Base-by-base conservation (phyloP, 2,797 vertebrate species). In the Lycodopsis pacificus region DNA sequence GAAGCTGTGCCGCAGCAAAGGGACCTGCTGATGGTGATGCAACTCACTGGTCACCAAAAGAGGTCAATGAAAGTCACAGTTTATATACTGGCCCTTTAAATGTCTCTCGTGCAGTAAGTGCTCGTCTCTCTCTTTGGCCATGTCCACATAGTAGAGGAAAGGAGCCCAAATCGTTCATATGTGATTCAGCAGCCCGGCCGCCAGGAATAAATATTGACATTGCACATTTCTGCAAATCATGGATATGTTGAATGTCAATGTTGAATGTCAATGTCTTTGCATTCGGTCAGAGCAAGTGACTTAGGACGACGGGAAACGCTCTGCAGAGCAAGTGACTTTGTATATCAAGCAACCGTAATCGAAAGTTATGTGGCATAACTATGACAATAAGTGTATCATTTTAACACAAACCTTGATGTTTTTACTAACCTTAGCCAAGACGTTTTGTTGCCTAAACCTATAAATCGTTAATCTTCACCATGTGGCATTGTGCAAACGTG, bases 51-150 rank as follows among this genome's bases (percentile, higher is more conserved):
- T 81, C 72, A 74, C 46, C 36, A 74, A 42, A 30, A 71, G 56
- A 76, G 73, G 75, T 80, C 68, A 76, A 74, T 81, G 71, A 73
- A 78, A 81, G 68, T 76, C 38, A 40, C 56, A 65, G n/a, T 72
- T 81, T 67, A 67, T 66, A 67, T 70, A 76, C 71, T 30, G 62
- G 40, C 54, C 14, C 38, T 66, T 57, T 65, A 58, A 76, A 67
- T 58, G 14, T 19, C n/a, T 25, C 62, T 54, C 3, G 15, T 64
- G 71, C 20, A 62, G 34, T 20, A 36, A 62, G 14, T 25, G 14
- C 25, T 58, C 36, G 42, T 36, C 42, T 19, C 6, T 25, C 42
- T 61, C 14, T 53, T 32, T 32, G 17, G 19, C 40, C 48, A 6
- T 44, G 11, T 57, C 56, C 44, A 57, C 22, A 17, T 4, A 7